phyloP scores from a whole-genome alignment of 2,797 vertebrate genomes.

The Diceros bicornis region DNA sequence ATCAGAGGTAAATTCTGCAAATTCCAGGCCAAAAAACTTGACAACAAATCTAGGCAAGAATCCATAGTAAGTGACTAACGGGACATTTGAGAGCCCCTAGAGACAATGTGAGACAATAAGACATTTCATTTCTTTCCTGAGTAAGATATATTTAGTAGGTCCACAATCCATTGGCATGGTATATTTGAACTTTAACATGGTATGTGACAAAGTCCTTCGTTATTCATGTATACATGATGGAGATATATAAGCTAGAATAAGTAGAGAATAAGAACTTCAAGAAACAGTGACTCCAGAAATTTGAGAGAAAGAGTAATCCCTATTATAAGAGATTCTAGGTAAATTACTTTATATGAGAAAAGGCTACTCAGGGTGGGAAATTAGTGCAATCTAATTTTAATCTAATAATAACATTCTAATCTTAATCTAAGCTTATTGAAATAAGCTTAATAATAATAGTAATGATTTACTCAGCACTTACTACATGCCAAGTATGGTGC shows the following conservation, averaged over 20 bases:
- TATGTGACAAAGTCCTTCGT: neutral
- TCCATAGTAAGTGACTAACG: neutral
- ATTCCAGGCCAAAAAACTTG: neutral
- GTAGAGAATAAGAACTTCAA: neutral
- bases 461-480: neutral
- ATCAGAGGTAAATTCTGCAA: neutral
- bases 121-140: neutral
- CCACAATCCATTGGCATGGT: neutral
- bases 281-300: neutral
- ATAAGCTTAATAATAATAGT: constrained; percentile 27
- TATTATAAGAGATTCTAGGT: neutral
- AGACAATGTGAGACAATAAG: neutral
- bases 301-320: neutral
- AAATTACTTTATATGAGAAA: neutral
- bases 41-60: neutral
- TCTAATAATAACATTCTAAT: neutral
- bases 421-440: neutral
- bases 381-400: neutral
- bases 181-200: neutral
- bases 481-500: neutral
- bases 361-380: neutral
- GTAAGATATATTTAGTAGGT: neutral
- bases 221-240: neutral
- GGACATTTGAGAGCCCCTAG: neutral
- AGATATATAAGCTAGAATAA: neutral